phyloP scores from a whole-genome alignment of 2,888 invertebrate species.

The Cantharis rufa region DNA sequence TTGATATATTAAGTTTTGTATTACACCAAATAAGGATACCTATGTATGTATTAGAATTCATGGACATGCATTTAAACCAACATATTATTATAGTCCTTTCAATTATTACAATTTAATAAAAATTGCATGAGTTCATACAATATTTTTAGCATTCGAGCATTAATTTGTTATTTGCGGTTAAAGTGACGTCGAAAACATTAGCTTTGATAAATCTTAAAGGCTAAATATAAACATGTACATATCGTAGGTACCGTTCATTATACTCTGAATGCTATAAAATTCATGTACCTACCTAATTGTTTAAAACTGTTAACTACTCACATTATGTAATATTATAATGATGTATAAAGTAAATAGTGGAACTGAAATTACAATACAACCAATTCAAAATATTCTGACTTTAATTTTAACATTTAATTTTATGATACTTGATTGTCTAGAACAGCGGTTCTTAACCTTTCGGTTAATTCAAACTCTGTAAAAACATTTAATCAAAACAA shows the following conservation, averaged over 20 bases:
- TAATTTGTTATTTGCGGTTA: neutral
- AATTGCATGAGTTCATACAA: neutral
- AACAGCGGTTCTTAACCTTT: neutral
- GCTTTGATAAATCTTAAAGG: neutral
- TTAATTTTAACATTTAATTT: neutral
- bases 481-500: too few relatives aligned
- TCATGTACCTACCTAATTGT: neutral
- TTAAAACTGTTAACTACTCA: conserved; percentile 4
- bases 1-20: conserved; percentile 6
- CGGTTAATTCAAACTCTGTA: too few relatives aligned
- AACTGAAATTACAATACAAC: neutral
- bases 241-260: neutral
- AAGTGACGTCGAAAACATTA: neutral
- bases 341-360: neutral
- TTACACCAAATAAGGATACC: conserved; percentile 17
- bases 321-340: neutral
- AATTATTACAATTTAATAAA: neutral
- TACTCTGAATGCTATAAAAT: neutral
- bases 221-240: neutral
- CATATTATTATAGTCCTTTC: neutral
- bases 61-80: conserved; percentile 9
- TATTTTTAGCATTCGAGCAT: neutral
- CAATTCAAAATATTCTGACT: neutral
- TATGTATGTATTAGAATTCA: conserved; percentile 19
- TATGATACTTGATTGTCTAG: neutral